Evolutionary conservation across 1,140 invertebrate species (phyloP), one percentile per base, ranked within the genome.

Genomic region (Vanessa atalanta): DNA sequence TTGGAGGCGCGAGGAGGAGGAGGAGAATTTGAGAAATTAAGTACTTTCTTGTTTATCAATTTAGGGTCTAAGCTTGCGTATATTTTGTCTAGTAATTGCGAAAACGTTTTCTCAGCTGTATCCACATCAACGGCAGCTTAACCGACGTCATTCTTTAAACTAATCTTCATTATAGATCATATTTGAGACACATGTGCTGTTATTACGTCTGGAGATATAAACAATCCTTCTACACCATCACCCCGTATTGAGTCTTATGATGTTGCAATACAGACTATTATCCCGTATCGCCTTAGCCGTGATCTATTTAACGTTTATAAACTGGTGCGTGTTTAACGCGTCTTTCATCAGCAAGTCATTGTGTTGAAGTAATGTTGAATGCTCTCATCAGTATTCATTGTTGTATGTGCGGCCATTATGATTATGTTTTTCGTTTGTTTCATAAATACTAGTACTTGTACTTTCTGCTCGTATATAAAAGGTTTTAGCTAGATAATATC

Each of bases 341-440:
- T 69, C 66, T 69, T 69, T 55, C 37, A 69, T 69, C 66, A 69
- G 53, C 66, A 15, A 69, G 66, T 69, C 66, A 69, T 60, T 69
- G 66, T 60, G 55, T 20, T 60, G 37, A 57, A 68, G 53, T 65
- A 26, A 57, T 61, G 53, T 55, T 55, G 51, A 68, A 68, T 68
- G 65, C 51, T 68, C 65, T 68, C 65, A 57, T 68, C 65, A 26
- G 20, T n/a, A 61, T 15, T 61, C 57, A 61, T 60, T 60, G 57
- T 61, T 37, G 23, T 31, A 15, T 20, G 37, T 65, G 47, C 47
- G 11, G 51, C 20, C 43, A 50, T 55, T 68, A 55, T 67, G 16
- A 20, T 37, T 67, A 53, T 68, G 20, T 60, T 60, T 68, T 68
- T 68, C 53, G 57, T 68, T 11, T 57, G 53, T 57, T 68, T 68